Evolutionary conservation across 1,140 invertebrate species (phyloP).

Genomic region (Chionoecetes opilio): DNA sequence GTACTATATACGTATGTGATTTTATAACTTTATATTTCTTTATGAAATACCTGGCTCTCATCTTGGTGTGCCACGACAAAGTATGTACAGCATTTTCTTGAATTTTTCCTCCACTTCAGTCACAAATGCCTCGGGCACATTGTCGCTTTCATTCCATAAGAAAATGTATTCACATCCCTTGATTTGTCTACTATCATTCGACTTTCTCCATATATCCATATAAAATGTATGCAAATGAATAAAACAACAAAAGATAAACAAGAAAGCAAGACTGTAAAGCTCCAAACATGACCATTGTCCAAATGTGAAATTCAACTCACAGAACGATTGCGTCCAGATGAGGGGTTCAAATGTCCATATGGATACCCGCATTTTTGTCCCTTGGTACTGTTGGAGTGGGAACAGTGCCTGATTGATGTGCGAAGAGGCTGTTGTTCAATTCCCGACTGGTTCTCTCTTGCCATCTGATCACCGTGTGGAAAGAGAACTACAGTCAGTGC

Average conservation of each 20-base stretch:
- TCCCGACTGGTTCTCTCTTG: constrained; percentile 73
- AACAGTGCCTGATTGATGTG: constrained; percentile 71
- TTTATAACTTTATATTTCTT: not conserved
- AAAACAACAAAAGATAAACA: not conserved
- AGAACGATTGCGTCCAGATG: constrained; percentile 71
- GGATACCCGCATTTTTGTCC: constrained; percentile 76
- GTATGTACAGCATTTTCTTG: not conserved
- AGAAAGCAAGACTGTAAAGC: not conserved
- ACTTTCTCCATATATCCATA: not conserved
- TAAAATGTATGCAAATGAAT: not conserved
- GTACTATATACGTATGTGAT: not conserved
- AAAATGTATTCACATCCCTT: too few species aligned
- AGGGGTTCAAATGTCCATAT: constrained; percentile 77
- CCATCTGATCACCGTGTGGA: constrained; percentile 74
- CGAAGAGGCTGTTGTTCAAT: constrained; percentile 75
- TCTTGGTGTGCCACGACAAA: not conserved
- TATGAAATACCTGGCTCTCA: not conserved
- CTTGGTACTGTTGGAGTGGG: constrained; percentile 66
- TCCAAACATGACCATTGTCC: constrained; percentile 18
- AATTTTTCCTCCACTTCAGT: not conserved
- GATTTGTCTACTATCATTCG: too few species aligned
- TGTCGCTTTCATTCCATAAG: too few species aligned
- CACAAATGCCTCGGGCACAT: not conserved
- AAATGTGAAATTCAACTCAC: constrained; percentile 73
- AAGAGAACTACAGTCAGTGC: constrained; percentile 56